Evolutionary conservation across 2,888 invertebrate species (phyloP).

Genomic region (Villa cingulata): DNA sequence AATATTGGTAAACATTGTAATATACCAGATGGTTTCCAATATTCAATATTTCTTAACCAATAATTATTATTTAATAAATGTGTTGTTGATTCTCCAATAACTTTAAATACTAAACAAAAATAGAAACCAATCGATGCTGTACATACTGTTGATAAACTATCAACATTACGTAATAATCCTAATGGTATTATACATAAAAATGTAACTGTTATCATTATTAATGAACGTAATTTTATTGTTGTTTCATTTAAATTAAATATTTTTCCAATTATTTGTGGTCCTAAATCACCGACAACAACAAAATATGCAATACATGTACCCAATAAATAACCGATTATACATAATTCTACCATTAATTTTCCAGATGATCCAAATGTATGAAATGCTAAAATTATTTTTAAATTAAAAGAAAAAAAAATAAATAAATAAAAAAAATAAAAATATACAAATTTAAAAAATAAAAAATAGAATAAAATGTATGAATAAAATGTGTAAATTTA

Average conservation of each 20-base stretch:
- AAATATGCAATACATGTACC: constrained; percentile 94
- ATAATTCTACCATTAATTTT: constrained; percentile 78
- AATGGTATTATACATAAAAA: constrained; percentile 77
- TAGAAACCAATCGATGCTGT: constrained; percentile 88
- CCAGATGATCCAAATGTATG: constrained; percentile 85
- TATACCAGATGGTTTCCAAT: constrained; percentile 75
- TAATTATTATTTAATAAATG: constrained; percentile 56
- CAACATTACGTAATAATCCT: constrained; percentile 76
- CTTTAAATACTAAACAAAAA: constrained; percentile 69
- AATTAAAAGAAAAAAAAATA: neutral
- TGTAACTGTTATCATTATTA: constrained; percentile 56
- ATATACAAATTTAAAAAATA: constrained; percentile 3
- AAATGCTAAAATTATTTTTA: constrained; percentile 45
- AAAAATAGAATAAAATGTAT: neutral
- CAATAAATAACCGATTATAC: constrained; percentile 84
- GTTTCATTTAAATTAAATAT: constrained; percentile 56
- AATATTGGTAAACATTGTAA: constrained; percentile 91
- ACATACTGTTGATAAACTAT: constrained; percentile 75
- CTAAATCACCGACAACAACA: constrained; percentile 95
- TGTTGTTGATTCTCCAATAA: constrained; percentile 63
- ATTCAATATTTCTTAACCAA: constrained; percentile 57
- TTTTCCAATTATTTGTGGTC: constrained; percentile 79
- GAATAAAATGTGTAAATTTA: too few species aligned
- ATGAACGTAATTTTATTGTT: constrained; percentile 49
- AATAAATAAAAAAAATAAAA: neutral